Evolutionary conservation across 2,888 invertebrate genomes (phyloP), one percentile per base, ranked within the genome.

Genomic region (Rotaria socialis): DNA sequence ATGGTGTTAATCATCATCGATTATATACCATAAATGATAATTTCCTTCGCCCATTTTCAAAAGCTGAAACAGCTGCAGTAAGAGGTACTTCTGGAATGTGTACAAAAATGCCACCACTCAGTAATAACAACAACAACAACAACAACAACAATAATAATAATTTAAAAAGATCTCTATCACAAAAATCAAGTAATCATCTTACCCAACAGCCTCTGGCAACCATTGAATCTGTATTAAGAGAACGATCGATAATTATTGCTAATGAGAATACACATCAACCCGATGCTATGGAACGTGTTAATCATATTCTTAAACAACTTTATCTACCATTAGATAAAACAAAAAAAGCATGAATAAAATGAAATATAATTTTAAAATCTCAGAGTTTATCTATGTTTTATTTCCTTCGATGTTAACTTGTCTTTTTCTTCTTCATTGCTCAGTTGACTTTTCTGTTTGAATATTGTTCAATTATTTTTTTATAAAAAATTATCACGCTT

Each of bases 1-100:
- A 47, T 80, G 80, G 80, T 47, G n/a, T 47, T 80, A 80, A 80
- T 80, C 47, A 80, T 80, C 47, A 47, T 80, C 80, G 47, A 47
- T 80, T 80, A 80, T 47, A 47, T 47, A 14, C 43, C 11, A 16
- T 47, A 80, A 2, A 11, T 14, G 47, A 43, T 47, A 80, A 80
- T 47, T 0, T 24, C 10, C 80, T 47, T 47, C 16, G n/a, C 2
- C 47, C 43, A 80, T 47, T 43, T 11, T 24, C 47, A 47, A 80
- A 80, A 47, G 47, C 1, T 47, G 80, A 80, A 47, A 14, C 47
- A 47, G 22, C 24, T 47, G 4, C 10, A n/a, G 1, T 47, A 80
- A 35, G 47, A 35, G 35, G 5, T 10, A 19, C 4, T 14, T 8
- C n/a, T 35, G n/a, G 27, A 14, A 35, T 35, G 2, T 19, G 11